phyloP scores from a whole-genome alignment of 1,140 invertebrate genomes.

The Heliconius nattereri region DNA sequence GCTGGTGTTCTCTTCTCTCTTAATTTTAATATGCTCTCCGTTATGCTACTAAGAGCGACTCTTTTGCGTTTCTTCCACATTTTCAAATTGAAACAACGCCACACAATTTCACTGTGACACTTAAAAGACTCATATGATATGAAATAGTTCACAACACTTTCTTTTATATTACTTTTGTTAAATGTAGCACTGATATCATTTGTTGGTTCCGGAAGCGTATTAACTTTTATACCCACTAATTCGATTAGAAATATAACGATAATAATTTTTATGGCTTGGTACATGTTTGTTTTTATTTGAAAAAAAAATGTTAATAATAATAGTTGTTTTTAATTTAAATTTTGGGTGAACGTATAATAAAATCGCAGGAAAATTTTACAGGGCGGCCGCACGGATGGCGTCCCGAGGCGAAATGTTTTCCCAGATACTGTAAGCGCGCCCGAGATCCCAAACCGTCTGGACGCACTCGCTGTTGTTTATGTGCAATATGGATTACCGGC shows the following conservation, averaged over 20 bases:
- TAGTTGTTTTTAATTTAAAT: no score
- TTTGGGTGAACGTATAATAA: conserved; percentile 17
- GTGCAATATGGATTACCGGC: background rate
- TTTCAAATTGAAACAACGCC: conserved; percentile 52
- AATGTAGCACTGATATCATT: conserved; percentile 22
- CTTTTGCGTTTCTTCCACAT: conserved; percentile 71
- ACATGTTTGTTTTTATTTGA: conserved; percentile 44
- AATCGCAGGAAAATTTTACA: conserved; percentile 20
- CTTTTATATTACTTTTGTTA: conserved; percentile 28
- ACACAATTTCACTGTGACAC: conserved; percentile 34
- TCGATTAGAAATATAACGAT: conserved; percentile 52
- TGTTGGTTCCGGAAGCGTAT: conserved; percentile 31
- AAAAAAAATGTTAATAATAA: no score
- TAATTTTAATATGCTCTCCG: conserved; percentile 2
- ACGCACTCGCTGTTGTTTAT: conserved; percentile 17
- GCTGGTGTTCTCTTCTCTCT: conserved; percentile 31
- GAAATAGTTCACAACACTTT: conserved; percentile 36
- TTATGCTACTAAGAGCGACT: conserved; percentile 28
- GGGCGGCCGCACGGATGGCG: conserved; percentile 56
- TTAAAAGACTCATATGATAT: conserved; percentile 27
- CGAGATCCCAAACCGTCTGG: conserved; percentile 27
- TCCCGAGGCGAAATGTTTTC: conserved; percentile 57
- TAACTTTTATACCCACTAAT: conserved; percentile 49
- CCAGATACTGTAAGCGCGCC: background rate
- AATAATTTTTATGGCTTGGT: conserved; percentile 49